A percentile compares a stretch with the other conserved stretches of the same genome.
Evolutionary conservation across 2,113 vertebrate species (phyloP).

Genomic region (Diglossa brunneiventris): DNA sequence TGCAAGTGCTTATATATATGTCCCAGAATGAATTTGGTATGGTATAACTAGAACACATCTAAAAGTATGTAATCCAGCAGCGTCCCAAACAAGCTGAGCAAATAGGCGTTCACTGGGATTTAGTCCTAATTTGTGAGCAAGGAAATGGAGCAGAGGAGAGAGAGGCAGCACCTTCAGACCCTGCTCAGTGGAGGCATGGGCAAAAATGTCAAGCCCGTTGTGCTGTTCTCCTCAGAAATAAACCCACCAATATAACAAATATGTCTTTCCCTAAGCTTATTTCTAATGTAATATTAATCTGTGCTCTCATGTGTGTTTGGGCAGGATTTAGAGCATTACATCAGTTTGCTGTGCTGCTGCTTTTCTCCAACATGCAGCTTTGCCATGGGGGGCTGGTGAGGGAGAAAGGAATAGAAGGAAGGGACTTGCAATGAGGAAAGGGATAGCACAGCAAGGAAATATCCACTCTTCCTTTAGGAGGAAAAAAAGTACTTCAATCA

Average conservation of each 20-base stretch:
- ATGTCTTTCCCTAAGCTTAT: neutral
- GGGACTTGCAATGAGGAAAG: neutral
- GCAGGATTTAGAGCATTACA: constrained; percentile 44
- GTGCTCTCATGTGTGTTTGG: neutral
- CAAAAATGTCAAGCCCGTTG: neutral
- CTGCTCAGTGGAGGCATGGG: neutral
- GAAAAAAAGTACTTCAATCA: neutral
- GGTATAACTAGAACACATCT: neutral
- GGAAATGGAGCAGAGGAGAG: neutral
- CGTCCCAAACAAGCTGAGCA: neutral
- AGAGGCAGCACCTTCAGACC: neutral
- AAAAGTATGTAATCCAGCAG: neutral
- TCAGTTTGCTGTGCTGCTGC: neutral
- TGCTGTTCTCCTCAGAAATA: neutral
- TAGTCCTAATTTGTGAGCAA: neutral
- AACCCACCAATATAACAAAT: neutral
- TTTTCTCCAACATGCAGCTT: neutral
- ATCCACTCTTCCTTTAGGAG: neutral
- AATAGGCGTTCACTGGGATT: neutral
- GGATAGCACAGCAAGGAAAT: neutral
- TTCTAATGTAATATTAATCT: constrained; percentile 31
- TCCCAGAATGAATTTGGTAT: neutral
- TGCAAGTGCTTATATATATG: neutral
- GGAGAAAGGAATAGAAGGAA: neutral
- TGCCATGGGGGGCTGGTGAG: neutral